Evolutionary conservation across 92 coral and sea anemone genomes (phyloP).

Genomic region (Plumapathes pennacea): DNA sequence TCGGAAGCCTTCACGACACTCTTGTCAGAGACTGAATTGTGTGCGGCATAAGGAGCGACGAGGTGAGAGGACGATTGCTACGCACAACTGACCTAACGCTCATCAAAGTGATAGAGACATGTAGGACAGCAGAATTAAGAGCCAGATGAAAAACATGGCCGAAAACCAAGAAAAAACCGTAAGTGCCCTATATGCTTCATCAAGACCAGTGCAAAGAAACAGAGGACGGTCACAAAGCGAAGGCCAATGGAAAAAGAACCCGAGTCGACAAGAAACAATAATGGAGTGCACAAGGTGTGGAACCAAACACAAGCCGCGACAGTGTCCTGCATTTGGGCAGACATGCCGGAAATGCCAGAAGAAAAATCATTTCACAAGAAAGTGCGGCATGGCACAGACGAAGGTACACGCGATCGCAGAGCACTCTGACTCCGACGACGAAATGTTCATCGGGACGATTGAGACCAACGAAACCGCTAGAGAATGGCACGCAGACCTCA

Average conservation of each 20-base stretch:
- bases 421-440: no score
- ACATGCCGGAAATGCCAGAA: background rate
- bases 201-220: no score
- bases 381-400: no score
- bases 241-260: no score
- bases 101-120: background rate
- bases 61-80: background rate
- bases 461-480: no score
- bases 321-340: background rate
- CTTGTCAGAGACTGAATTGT: constrained; percentile 10
- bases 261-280: no score
- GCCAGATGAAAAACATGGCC: background rate
- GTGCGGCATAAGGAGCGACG: constrained; percentile 4
- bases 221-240: no score
- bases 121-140: background rate
- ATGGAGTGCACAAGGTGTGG: constrained; percentile 1
- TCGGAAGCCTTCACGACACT: background rate
- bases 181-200: no score
- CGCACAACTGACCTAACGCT: background rate
- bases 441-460: no score
- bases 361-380: background rate
- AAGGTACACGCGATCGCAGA: no score
- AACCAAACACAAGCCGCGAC: background rate
- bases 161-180: background rate
- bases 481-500: no score